Percentiles rank a stretch among this genome's conserved stretches.
phyloP scores from a whole-genome alignment of 2,888 invertebrate species.

The Ennomos fuscantarius region DNA sequence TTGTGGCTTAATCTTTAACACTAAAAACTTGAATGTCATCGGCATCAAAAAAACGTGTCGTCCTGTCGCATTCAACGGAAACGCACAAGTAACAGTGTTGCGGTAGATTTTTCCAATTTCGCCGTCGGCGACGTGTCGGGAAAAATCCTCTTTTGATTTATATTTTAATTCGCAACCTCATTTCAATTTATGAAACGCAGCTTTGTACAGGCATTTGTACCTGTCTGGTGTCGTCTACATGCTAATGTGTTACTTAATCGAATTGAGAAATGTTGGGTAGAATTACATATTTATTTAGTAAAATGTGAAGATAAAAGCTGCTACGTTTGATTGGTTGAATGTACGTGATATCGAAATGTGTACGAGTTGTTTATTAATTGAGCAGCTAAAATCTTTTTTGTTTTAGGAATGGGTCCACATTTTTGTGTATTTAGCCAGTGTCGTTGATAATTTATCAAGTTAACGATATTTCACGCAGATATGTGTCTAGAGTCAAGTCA shows the following conservation, averaged over 20 bases:
- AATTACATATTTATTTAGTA: constrained; percentile 23
- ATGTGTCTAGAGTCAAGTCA: too few species aligned
- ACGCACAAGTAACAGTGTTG: constrained; percentile 39
- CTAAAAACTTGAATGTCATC: too few species aligned
- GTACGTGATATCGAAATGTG: too few species aligned
- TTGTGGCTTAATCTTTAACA: too few species aligned
- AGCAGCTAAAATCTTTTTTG: too few species aligned
- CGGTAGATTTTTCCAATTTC: constrained; percentile 77
- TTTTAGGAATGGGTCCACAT: too few species aligned
- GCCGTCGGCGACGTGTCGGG: constrained; percentile 72
- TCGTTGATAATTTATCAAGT: too few species aligned
- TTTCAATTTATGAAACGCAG: constrained; percentile 75
- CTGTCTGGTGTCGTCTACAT: constrained; percentile 71
- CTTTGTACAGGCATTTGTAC: constrained; percentile 74
- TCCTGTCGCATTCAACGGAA: constrained; percentile 34
- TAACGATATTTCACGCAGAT: too few species aligned
- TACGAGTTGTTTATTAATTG: too few species aligned
- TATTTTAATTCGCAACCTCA: constrained; percentile 82
- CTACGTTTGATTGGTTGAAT: too few species aligned
- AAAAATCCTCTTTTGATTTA: constrained; percentile 84
- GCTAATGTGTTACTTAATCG: constrained; percentile 65
- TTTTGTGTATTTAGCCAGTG: too few species aligned
- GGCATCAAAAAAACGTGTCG: constrained; percentile 10
- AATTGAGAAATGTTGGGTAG: constrained; percentile 32
- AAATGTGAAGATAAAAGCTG: constrained; percentile 1